A percentile compares a stretch with the other conserved stretches of the same genome.
phyloP scores from a whole-genome alignment of 2,113 vertebrate species.

The Cochlearius cochlearius region DNA sequence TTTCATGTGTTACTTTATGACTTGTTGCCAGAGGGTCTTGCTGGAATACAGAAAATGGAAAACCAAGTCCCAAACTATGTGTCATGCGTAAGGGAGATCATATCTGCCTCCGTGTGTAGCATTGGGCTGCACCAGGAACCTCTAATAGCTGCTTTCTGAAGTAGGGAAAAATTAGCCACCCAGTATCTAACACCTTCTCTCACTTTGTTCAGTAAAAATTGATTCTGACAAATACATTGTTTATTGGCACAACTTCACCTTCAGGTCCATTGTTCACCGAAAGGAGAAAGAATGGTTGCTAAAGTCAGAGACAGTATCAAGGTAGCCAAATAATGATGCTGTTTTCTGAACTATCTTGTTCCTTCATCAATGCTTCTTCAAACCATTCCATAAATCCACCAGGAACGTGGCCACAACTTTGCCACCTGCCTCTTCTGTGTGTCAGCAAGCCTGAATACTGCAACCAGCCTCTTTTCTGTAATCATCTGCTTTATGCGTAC shows the following conservation, averaged over 20 bases:
- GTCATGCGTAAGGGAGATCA: neutral
- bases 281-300: neutral
- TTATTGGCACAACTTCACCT: neutral
- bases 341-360: neutral
- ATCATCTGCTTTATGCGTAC: neutral
- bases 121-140: neutral
- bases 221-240: neutral
- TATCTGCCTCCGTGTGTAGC: accelerated
- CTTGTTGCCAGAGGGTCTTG: neutral
- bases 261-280: neutral
- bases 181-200: neutral
- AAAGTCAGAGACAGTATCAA: neutral
- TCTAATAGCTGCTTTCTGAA: neutral
- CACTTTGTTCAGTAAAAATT: neutral
- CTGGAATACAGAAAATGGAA: neutral
- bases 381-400: neutral
- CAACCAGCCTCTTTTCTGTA: neutral
- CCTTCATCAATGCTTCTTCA: neutral
- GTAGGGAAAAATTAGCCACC: neutral
- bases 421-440: neutral
- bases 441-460: neutral
- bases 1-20: neutral
- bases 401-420: neutral
- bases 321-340: neutral
- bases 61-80: neutral